Evolutionary conservation across 2,888 invertebrate species (phyloP).

Genomic region (Cartodere bifasciata): DNA sequence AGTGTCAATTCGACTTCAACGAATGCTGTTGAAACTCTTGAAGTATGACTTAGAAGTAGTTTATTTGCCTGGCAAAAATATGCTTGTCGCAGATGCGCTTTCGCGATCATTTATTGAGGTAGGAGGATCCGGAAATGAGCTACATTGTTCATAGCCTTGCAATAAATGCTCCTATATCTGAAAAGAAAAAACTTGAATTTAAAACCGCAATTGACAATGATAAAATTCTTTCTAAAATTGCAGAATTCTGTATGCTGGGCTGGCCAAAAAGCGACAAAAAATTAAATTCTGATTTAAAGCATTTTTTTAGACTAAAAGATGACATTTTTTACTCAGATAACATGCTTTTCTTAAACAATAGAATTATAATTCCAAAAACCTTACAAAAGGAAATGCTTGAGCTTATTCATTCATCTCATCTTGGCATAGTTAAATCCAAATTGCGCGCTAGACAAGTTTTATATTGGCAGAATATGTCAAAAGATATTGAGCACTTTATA

Average conservation of each 20-base stretch:
- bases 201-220: slow-evolving; percentile 1
- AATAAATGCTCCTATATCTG: slow-evolving; percentile 6
- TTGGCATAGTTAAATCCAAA: slow-evolving; percentile 18
- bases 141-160: slow-evolving; percentile 7
- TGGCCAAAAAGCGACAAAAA: no score
- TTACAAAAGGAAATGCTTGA: no score
- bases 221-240: no score
- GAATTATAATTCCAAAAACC: no score
- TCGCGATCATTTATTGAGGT: slow-evolving; percentile 9
- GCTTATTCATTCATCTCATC: slow-evolving; percentile 13
- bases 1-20: slow-evolving; percentile 10
- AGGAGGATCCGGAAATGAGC: slow-evolving; percentile 6
- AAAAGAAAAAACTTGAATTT: slow-evolving; percentile 4
- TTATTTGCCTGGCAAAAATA: slow-evolving; percentile 12
- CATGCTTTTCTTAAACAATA: slow-evolving; percentile 15
- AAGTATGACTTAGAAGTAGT: slow-evolving; percentile 11
- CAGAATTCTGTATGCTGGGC: no score
- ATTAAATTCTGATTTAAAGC: no score
- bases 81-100: slow-evolving; percentile 13
- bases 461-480: slow-evolving; percentile 20
- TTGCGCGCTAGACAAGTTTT: slow-evolving; percentile 15
- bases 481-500: slow-evolving; percentile 16
- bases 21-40: slow-evolving; percentile 11
- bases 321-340: slow-evolving; percentile 11
- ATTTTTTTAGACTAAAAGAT: slow-evolving; percentile 9